Conservation (phyloP, 2,113 vertebrate genomes). For the Prunella fulvescens region DNA sequence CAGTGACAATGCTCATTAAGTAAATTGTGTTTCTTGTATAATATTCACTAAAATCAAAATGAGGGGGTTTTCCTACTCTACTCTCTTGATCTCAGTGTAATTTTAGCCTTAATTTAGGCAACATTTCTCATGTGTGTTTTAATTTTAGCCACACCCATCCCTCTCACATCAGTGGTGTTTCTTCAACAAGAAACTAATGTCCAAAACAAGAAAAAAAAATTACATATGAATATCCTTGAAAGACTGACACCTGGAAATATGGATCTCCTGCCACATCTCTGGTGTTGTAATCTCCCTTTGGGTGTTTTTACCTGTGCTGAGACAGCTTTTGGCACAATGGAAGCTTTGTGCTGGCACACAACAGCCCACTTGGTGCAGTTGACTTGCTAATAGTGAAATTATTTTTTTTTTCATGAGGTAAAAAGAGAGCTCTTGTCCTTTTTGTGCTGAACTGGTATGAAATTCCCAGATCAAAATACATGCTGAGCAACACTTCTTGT, state of each 20-base stretch:
- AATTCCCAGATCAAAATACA: neutral
- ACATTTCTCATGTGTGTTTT: neutral
- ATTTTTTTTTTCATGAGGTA: neutral
- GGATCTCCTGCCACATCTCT: neutral
- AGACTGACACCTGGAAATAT: neutral
- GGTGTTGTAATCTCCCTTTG: neutral
- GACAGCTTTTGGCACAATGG: neutral
- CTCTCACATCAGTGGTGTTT: neutral
- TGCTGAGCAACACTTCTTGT: neutral
- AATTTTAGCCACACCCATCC: neutral
- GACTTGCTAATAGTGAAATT: neutral
- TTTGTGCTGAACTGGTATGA: neutral
- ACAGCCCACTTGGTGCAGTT: neutral
- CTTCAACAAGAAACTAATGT: neutral
- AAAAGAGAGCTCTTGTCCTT: neutral
- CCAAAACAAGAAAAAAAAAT: neutral
- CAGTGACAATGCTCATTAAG: neutral
- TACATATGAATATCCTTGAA: neutral
- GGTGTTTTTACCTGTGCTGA: neutral
- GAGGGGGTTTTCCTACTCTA: neutral
- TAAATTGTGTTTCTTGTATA: neutral
- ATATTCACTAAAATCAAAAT: neutral
- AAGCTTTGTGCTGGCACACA: neutral
- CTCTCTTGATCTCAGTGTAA: neutral
- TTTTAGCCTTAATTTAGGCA: neutral